Percentiles rank a stretch among this genome's conserved stretches.
phyloP scores from a whole-genome alignment of 2,113 vertebrate species.

The Scytalopus superciliaris region DNA sequence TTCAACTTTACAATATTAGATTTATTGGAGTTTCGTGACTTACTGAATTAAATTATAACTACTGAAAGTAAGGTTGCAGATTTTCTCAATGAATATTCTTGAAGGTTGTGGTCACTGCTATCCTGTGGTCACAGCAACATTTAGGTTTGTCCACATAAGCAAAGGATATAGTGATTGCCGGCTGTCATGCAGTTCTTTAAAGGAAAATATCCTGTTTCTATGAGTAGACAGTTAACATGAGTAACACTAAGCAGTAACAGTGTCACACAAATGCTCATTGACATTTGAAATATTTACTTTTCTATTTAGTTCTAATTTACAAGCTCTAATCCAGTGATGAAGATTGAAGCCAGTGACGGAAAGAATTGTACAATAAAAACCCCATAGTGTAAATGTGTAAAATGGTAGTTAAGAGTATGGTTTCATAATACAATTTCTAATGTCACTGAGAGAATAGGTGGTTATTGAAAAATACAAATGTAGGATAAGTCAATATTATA shows the following conservation, averaged over 20 bases:
- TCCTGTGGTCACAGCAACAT: not conserved
- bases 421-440: not conserved
- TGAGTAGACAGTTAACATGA: not conserved
- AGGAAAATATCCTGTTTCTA: not conserved
- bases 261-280: constrained; percentile 9
- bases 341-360: constrained; percentile 33
- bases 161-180: not conserved
- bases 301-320: constrained; percentile 47
- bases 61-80: not conserved
- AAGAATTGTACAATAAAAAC: not conserved
- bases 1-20: not conserved
- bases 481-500: not conserved
- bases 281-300: constrained; percentile 53
- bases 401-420: not conserved
- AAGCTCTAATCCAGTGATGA: constrained; percentile 18
- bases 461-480: not conserved
- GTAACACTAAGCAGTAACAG: not conserved
- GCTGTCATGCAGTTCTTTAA: not conserved
- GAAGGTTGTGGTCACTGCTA: not conserved
- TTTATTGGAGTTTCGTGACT: not conserved
- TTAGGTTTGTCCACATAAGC: not conserved
- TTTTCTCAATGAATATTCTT: not conserved
- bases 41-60: not conserved
- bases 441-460: not conserved
- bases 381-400: not conserved